A percentile compares a stretch with the other conserved stretches of the same genome.
Conservation (phyloP, 2,113 vertebrate species). For the Irena cyanogastra region DNA sequence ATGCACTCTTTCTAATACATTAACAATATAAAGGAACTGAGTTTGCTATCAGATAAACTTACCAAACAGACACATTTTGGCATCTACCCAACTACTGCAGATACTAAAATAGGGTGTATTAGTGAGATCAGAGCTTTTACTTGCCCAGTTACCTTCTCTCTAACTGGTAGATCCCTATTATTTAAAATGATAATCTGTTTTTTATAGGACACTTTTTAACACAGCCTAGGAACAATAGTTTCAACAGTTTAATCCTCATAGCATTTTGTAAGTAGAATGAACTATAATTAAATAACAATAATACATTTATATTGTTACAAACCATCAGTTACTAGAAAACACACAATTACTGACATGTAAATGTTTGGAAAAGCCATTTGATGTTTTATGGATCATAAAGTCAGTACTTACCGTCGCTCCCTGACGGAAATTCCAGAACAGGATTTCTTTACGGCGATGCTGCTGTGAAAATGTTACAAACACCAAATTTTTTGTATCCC, state of each 20-base stretch:
- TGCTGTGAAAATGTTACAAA: not conserved
- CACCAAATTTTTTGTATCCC: not conserved
- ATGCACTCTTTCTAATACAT: not conserved
- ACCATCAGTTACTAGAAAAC: not conserved
- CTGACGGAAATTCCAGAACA: not conserved
- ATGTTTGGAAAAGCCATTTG: not conserved
- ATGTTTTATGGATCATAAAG: slow-evolving; percentile 3
- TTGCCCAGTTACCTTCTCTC: not conserved
- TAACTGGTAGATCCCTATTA: not conserved
- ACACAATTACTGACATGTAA: not conserved
- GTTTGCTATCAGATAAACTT: not conserved
- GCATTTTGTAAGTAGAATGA: not conserved
- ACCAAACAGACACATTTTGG: not conserved
- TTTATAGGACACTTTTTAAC: not conserved
- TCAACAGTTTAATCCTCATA: not conserved
- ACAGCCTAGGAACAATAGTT: not conserved
- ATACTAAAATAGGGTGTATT: not conserved
- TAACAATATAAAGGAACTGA: not conserved
- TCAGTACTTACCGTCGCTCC: slow-evolving; percentile 41
- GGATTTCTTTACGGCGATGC: not conserved
- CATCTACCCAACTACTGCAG: not conserved
- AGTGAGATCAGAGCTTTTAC: not conserved
- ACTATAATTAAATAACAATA: not conserved
- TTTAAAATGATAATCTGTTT: not conserved
- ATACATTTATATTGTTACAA: not conserved